Base-by-base conservation (phyloP, 2,113 vertebrate species). In the Malurus alboscapulatus region DNA sequence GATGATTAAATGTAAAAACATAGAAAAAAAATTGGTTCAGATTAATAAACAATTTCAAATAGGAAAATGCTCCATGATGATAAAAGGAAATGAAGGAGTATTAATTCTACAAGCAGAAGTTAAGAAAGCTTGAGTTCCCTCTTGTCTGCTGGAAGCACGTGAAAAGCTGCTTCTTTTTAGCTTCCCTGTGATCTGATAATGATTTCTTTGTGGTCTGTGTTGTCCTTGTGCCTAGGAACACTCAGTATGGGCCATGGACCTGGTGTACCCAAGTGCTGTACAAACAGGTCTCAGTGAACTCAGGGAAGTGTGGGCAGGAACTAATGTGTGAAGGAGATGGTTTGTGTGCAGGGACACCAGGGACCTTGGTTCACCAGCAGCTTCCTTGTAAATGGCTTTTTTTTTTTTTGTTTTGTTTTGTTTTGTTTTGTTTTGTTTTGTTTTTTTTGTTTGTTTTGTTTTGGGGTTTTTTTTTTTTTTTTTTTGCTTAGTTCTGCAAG, bases 1-100 rank as follows among this genome's bases (percentile, higher is more conserved):
- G 66, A 69, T 97, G 96, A 98, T 97, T 97, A 97, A 97, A 96
- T 96, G 93, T 94, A 96, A 97, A 95, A 93, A 94, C 88, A 44
- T 67, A 93, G 88, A 74, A 95, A 90, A 80, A 38, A 96, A 91
- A 82, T 36, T 50, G 24, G 14, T 89, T 97, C 74, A 73, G 93
- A 73, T 95, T 95, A 95, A 94, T 95, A 94, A 91, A 94, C 91
- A 91, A 94, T 78, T 88, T 85, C 76, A 94, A 94, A 93, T 84
- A 96, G 92, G 81, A 91, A 34, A 61, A 66, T 94, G 42, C 54
- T 74, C 42, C 91, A 44, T 92, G 71, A 69, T 57, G 44, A 88
- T 88, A 72, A 92, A 92, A 18, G 94, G 91, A 96, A 87, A 94
- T 25, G 20, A 71, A 89, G 77, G 75, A 47, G 58, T 67, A 88